A percentile compares a stretch with the other conserved stretches of the same genome.
Evolutionary conservation across 2,888 invertebrate species (phyloP).

Genomic region (Acrobasis consociella): DNA sequence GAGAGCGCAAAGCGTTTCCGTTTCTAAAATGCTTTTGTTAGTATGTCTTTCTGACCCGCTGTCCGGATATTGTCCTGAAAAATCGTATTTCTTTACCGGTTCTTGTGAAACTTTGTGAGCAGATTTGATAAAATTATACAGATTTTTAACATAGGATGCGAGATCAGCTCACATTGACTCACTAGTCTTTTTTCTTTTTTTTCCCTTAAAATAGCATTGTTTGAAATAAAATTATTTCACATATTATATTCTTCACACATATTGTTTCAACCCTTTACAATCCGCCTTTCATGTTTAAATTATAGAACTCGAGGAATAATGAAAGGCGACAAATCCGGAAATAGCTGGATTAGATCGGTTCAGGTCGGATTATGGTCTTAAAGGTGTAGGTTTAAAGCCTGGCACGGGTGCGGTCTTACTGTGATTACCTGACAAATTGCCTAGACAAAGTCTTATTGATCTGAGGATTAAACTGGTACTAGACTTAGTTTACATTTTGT

Average conservation of each 20-base stretch:
- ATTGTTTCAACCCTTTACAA: not conserved
- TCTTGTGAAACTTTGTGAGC: no score
- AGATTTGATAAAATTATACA: no score
- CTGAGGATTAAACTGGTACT: not conserved
- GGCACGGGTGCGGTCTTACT: constrained; percentile 32
- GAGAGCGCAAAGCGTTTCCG: no score
- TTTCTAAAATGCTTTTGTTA: no score
- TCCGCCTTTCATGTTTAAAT: constrained; percentile 3
- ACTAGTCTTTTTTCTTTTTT: no score
- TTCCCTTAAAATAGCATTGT: no score
- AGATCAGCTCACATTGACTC: no score
- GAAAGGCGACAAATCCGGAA: constrained; percentile 44
- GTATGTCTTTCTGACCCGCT: no score
- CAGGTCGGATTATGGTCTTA: constrained; percentile 37
- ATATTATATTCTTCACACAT: not conserved
- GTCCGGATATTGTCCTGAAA: no score
- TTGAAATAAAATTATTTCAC: not conserved
- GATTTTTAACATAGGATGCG: no score
- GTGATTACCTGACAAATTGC: constrained; percentile 21
- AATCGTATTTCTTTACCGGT: no score
- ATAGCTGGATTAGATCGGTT: constrained; percentile 40
- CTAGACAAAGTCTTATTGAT: not conserved
- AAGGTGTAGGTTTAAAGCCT: constrained; percentile 35
- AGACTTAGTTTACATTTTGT: not conserved
- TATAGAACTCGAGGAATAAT: constrained; percentile 40